Evolutionary conservation across 2,888 invertebrate genomes (phyloP), one percentile per base, ranked within the genome.

Genomic region (Lymantria dispar): DNA sequence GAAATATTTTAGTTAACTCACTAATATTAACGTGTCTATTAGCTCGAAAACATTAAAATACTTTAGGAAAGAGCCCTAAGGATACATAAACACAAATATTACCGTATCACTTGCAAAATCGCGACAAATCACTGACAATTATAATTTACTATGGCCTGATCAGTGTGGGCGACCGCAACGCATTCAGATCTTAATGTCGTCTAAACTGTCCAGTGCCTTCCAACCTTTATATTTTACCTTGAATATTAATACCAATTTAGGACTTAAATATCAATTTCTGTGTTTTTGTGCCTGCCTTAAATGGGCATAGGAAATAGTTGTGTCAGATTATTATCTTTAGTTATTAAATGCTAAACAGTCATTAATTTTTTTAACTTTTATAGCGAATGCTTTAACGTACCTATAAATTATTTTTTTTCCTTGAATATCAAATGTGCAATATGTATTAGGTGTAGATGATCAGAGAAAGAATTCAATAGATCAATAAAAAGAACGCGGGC

Each of bases 71-170:
- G 5, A 22, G 22, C 22, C 22, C 22, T 22, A 22, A 22, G 22
- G 22, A 22, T 22, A 22, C 8, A 38, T 11, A 12, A 7, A 38
- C 38, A 38, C 38, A 8, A 38, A 38, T n/a, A n/a, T 7, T 5
- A 9, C 40, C 3, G 15, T 40, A 40, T 40, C 40, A 8, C 40
- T 40, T 40, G 40, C 13, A 14, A 40, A 40, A 11, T 40, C 8
- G 8, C 64, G 68, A 64, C 64, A 64, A 64, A 68, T 68, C 52
- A 65, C 43, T 45, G 50, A 68, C 68, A 68, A 57, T 60, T 64
- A 64, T 64, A 68, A 64, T 64, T 64, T 64, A 63, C 53, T 62
- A 33, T 33, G 52, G 64, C 64, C 65, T 52, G 47, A 51, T 30
- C 42, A 45, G 52, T 50, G 62, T 68, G 50, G 64, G 65, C 62